Base-by-base conservation (phyloP, 2,888 invertebrate genomes). In the Trichopria drosophilae region DNA sequence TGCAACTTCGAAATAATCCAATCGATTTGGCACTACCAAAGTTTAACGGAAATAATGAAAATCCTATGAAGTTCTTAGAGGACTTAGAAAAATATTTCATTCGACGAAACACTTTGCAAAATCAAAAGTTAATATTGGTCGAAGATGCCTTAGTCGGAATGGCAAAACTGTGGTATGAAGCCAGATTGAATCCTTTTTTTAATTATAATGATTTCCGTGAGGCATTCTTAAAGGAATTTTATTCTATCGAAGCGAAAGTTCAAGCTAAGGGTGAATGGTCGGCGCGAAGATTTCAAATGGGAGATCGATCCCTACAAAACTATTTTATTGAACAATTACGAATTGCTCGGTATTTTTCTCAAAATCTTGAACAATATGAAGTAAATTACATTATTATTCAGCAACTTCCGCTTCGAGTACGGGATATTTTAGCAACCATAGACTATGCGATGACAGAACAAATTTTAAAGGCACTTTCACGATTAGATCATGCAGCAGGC, bases 381-480 rank as follows among this genome's bases (percentile, higher is more conserved):
- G 36, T 42, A 2, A 49, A 49, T 36, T 49, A 12, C 12, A 42
- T 15, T 7, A 49, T 49, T 5, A 22, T 42, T 6, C 28, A 23
- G 3, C 36, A 49, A 10, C 9, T 49, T n/a, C 49, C 49, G 1
- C 22, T 42, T 13, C 19, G 24, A 1, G 31, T 31, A 5, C 5
- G 31, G 16, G 31, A 31, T 10, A 31, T n/a, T 31, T 31, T 31
- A 31, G 5, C 31, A 3, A 31, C 31, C 2, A 31, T 31, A 5
- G 31, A 31, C 7, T 31, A 31, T 12, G 3, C 6, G 6, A 16
- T 15, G 5, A n/a, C 15, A 15, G 4, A 15, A 12, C 13, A 31
- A 31, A 31, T 31, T 3, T 31, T 7, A 3, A 3, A 31, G n/a
- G n/a, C 31, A 7, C 12, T 31, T 5, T 13, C 31, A 4, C n/a